Conservation (phyloP, 1,140 invertebrate species). For the Drosophila tristis region DNA sequence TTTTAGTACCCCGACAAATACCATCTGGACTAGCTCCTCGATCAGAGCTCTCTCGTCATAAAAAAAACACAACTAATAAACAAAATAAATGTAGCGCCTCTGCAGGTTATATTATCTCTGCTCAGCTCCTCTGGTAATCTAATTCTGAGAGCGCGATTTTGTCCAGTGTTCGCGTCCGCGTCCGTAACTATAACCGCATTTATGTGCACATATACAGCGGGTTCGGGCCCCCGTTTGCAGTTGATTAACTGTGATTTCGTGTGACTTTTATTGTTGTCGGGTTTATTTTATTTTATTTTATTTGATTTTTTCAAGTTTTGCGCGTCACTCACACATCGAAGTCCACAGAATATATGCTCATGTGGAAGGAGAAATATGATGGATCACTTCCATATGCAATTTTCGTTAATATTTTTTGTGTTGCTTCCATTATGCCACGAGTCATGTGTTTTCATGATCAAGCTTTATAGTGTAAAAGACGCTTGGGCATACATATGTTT, state of each 20-base stretch:
- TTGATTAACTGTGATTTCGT: slow-evolving; percentile 76
- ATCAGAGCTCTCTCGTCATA: slow-evolving; percentile 2
- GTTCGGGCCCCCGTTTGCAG: slow-evolving; percentile 59
- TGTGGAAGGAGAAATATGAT: slow-evolving; percentile 64
- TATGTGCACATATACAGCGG: slow-evolving; percentile 17
- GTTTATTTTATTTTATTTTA: slow-evolving; percentile 26
- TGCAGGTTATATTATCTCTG: slow-evolving; percentile 33
- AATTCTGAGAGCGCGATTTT: slow-evolving; percentile 58
- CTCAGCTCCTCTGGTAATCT: slow-evolving; percentile 67
- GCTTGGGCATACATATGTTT: background rate
- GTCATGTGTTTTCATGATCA: slow-evolving; percentile 42
- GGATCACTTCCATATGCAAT: slow-evolving; percentile 83
- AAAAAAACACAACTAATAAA: slow-evolving; percentile 37
- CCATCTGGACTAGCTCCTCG: slow-evolving; percentile 32
- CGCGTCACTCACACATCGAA: slow-evolving; percentile 44
- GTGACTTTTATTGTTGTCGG: slow-evolving; percentile 69
- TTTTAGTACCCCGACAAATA: slow-evolving; percentile 48
- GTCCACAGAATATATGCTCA: slow-evolving; percentile 15
- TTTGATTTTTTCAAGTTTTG: slow-evolving; percentile 42
- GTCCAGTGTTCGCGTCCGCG: slow-evolving; percentile 7
- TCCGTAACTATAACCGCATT: slow-evolving; percentile 16
- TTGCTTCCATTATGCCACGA: slow-evolving; percentile 53
- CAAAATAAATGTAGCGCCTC: slow-evolving; percentile 68
- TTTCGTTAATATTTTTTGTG: slow-evolving; percentile 72
- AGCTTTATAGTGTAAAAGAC: background rate